phyloP scores from a whole-genome alignment of 2,113 vertebrate species.

The Synchiropus splendidus region DNA sequence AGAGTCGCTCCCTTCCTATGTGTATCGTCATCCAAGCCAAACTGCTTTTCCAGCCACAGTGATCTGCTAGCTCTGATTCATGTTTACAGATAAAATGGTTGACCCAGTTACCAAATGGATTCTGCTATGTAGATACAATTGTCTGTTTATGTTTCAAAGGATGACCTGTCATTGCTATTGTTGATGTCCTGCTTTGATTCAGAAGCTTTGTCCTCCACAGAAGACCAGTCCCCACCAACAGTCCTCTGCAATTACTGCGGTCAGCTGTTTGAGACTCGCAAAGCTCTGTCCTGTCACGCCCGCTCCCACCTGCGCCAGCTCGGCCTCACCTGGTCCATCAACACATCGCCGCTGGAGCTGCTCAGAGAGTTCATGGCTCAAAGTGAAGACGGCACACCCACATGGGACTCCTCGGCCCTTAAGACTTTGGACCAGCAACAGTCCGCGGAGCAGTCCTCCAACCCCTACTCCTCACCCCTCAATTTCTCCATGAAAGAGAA shows the following conservation, averaged over 20 bases:
- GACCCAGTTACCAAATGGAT: too few relatives aligned
- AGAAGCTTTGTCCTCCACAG: slow-evolving; percentile 19
- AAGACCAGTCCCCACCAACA: slow-evolving; percentile 65
- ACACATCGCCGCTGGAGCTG: slow-evolving; percentile 81
- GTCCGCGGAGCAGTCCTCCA: slow-evolving; percentile 18
- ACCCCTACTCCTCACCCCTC: slow-evolving; percentile 38
- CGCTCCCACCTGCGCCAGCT: slow-evolving; percentile 85
- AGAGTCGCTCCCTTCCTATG: too few relatives aligned
- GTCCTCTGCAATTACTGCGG: slow-evolving; percentile 85
- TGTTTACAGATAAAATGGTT: too few relatives aligned
- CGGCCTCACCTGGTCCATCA: slow-evolving; percentile 80
- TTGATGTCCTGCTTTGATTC: too few relatives aligned
- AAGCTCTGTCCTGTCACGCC: slow-evolving; percentile 86
- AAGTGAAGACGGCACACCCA: slow-evolving; percentile 61
- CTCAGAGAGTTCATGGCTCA: slow-evolving; percentile 78
- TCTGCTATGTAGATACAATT: too few relatives aligned
- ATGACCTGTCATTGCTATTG: too few relatives aligned
- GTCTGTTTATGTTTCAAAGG: too few relatives aligned
- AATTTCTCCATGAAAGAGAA: slow-evolving; percentile 58
- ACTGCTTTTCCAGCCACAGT: too few relatives aligned
- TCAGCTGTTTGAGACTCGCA: slow-evolving; percentile 87
- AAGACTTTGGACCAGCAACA: slow-evolving; percentile 26
- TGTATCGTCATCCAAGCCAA: too few relatives aligned
- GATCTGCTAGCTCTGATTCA: too few relatives aligned
- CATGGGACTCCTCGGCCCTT: slow-evolving; percentile 20